phyloP scores from a whole-genome alignment of 2,113 vertebrate species.

The Eira barbara region DNA sequence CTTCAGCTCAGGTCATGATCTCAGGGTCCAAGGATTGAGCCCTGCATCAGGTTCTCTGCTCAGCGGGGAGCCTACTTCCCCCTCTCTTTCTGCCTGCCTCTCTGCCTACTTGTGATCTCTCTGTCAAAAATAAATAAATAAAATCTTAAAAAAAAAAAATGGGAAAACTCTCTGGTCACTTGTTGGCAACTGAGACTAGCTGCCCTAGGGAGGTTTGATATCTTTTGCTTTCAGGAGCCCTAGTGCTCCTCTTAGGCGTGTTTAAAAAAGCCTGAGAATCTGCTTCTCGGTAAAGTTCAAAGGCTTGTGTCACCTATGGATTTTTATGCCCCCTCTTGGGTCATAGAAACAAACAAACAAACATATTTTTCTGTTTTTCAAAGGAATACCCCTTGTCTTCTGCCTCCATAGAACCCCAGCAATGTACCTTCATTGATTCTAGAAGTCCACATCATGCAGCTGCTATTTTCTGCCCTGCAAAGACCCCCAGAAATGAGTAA shows the following conservation, averaged over 20 bases:
- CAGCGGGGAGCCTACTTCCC: too few species aligned
- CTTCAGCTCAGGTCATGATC: too few species aligned
- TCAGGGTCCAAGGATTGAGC: too few species aligned
- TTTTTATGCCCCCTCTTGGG: neutral
- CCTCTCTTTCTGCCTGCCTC: too few species aligned
- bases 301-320: neutral
- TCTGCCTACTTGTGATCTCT: too few species aligned
- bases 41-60: too few species aligned
- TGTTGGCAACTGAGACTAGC: neutral
- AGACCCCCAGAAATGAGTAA: neutral
- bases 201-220: fast-evolving
- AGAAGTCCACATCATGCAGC: neutral
- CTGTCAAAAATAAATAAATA: too few species aligned
- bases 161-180: neutral
- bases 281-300: neutral
- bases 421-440: neutral
- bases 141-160: too few species aligned
- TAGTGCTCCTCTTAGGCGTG: neutral
- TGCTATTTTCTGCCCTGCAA: neutral
- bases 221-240: neutral
- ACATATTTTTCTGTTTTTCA: neutral
- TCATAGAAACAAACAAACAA: neutral
- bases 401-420: neutral
- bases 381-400: neutral
- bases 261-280: neutral